Percentiles rank a stretch among this genome's conserved stretches.
Evolutionary conservation across 2,113 vertebrate species (phyloP).

Genomic region (Hemiscyllium ocellatum): DNA sequence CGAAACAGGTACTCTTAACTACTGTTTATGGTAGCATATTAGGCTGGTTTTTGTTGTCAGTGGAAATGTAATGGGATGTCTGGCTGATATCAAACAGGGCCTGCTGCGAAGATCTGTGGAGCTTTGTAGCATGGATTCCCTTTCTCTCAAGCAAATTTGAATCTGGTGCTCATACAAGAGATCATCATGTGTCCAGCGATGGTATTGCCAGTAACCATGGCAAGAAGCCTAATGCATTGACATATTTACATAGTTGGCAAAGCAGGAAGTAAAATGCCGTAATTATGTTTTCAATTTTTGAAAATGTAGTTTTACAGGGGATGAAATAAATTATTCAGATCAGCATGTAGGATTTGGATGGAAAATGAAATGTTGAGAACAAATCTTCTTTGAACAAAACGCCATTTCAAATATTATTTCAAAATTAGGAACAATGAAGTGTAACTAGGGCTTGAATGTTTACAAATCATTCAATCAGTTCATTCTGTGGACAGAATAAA

Average conservation of each 20-base stretch:
- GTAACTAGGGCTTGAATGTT: no score
- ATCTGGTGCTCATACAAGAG: background rate
- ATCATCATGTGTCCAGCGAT: background rate
- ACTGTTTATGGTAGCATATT: background rate
- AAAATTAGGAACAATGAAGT: no score
- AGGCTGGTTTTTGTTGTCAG: background rate
- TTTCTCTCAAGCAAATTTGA: background rate
- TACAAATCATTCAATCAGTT: no score
- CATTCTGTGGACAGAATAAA: no score
- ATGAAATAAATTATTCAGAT: no score
- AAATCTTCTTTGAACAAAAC: no score
- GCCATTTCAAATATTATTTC: no score
- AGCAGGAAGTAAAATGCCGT: background rate
- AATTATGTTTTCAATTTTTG: no score
- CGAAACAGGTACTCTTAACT: constrained; percentile 52
- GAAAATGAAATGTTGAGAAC: no score
- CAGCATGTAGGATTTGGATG: no score
- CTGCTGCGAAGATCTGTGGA: background rate
- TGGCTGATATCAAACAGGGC: background rate
- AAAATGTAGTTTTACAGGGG: no score
- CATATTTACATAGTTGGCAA: background rate
- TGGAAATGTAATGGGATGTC: no score
- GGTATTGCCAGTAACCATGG: background rate
- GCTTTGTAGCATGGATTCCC: background rate
- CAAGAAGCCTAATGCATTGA: background rate